These are phyloP conservation scores for Cordylochernes scorpioides DNA, from an alignment of 2,888 invertebrate genomes.

Conservation along the genomic window DNA sequence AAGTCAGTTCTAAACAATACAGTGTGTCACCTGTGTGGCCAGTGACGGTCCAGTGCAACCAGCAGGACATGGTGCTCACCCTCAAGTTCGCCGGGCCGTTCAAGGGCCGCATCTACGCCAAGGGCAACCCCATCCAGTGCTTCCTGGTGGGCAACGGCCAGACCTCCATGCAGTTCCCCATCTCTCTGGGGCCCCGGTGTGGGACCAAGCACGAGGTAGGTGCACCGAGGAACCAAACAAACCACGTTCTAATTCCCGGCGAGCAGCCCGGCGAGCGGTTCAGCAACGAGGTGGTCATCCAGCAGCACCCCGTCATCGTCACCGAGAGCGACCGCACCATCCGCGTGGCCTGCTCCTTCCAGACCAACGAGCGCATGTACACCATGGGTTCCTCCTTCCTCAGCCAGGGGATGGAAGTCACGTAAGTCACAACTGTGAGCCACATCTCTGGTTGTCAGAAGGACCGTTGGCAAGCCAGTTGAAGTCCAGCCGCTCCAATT, in stretches of 20 bases:
- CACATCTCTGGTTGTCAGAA: too few species aligned
- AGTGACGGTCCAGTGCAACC: slow-evolving; percentile 52
- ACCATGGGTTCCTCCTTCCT: slow-evolving; percentile 17
- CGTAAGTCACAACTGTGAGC: slow-evolving; percentile 21
- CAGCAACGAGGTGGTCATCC: slow-evolving; percentile 25
- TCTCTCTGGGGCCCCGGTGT: slow-evolving; percentile 30
- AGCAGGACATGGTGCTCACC: slow-evolving; percentile 36
- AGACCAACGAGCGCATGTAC: slow-evolving; percentile 24
- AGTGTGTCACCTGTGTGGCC: slow-evolving; percentile 16
- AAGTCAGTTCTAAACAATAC: slow-evolving; percentile 12
- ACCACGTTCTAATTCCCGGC: too few species aligned
- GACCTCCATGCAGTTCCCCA: slow-evolving; percentile 15
- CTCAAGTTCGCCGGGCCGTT: slow-evolving; percentile 27
- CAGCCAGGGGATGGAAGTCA: slow-evolving; percentile 23
- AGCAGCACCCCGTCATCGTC: slow-evolving; percentile 26
- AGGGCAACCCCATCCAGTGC: slow-evolving; percentile 33
- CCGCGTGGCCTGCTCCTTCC: slow-evolving; percentile 25
- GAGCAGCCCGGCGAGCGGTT: too few species aligned
- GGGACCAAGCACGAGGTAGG: slow-evolving; percentile 24
- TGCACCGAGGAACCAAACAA: too few species aligned
- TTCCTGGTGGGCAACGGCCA: slow-evolving; percentile 15
- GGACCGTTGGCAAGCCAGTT: too few species aligned
- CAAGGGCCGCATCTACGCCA: slow-evolving; percentile 47
- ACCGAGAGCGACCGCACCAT: slow-evolving; percentile 26
- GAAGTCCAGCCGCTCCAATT: too few species aligned